These are phyloP conservation scores for Athripsodes cinereus DNA, from an alignment of 2,888 invertebrate species.

Conservation along the genomic window DNA sequence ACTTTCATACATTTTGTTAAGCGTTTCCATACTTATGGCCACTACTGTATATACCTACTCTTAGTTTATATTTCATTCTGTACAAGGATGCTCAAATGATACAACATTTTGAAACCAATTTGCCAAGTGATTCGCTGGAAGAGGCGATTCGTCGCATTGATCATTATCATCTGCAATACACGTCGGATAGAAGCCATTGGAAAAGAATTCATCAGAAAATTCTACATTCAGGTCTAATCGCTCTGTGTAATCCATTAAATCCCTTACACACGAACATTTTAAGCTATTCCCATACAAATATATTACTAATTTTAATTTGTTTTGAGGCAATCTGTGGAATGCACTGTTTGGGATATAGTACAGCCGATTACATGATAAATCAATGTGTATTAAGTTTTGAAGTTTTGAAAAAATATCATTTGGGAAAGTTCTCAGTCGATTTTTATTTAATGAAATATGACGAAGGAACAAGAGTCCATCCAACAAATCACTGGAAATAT, in stretches of 20 bases:
- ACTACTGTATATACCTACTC: no score
- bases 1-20: no score
- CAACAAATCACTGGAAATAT: neutral
- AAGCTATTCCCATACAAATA: constrained; percentile 12
- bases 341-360: neutral
- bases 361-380: constrained; percentile 6
- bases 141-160: no score
- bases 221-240: neutral
- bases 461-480: neutral
- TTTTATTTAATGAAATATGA: neutral
- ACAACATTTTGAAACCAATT: no score
- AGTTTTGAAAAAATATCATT: neutral
- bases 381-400: neutral
- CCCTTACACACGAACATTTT: constrained; percentile 11
- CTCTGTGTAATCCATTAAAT: neutral
- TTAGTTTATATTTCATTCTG: no score
- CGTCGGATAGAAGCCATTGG: neutral
- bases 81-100: no score
- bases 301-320: neutral
- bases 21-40: no score
- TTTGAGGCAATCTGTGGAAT: neutral
- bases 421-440: neutral
- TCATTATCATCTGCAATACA: neutral
- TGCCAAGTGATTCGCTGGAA: no score
- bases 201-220: neutral